Conservation (phyloP, 2,888 invertebrate species). For the Empis livida region DNA sequence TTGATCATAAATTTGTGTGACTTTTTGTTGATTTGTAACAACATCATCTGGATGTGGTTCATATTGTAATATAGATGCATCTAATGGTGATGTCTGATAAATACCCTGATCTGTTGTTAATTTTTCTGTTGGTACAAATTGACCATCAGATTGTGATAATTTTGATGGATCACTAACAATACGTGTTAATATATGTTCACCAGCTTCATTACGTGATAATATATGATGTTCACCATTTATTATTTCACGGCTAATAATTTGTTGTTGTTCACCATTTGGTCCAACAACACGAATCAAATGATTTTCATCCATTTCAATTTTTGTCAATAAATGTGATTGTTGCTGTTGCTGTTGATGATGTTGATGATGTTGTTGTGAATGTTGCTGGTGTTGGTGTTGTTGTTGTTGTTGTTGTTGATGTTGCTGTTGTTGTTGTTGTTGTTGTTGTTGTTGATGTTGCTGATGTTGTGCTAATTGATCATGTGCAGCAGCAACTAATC, state of each 20-base stretch:
- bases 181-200: conserved; percentile 36
- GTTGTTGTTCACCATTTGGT: conserved; percentile 35
- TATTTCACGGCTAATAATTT: conserved; percentile 36
- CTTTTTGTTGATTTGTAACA: conserved; percentile 6
- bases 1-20: conserved; percentile 24
- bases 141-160: conserved; percentile 31
- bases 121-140: conserved; percentile 34
- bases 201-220: conserved; percentile 35
- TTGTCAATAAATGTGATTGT: conserved; percentile 30
- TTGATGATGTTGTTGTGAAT: conserved; percentile 5
- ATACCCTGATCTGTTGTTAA: conserved; percentile 26
- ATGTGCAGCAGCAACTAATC: conserved; percentile 25
- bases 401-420: conserved; percentile 10
- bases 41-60: conserved; percentile 19
- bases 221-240: conserved; percentile 37
- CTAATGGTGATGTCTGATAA: conserved; percentile 33
- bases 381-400: conserved; percentile 17
- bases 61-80: conserved; percentile 34
- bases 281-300: conserved; percentile 36
- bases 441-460: conserved; percentile 16
- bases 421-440: conserved; percentile 4
- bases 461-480: conserved; percentile 18
- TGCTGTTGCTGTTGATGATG: background rate
- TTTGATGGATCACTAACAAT: conserved; percentile 36
- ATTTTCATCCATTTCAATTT: conserved; percentile 36